phyloP scores from a whole-genome alignment of 2,113 vertebrate genomes.

The Jaculus jaculus region DNA sequence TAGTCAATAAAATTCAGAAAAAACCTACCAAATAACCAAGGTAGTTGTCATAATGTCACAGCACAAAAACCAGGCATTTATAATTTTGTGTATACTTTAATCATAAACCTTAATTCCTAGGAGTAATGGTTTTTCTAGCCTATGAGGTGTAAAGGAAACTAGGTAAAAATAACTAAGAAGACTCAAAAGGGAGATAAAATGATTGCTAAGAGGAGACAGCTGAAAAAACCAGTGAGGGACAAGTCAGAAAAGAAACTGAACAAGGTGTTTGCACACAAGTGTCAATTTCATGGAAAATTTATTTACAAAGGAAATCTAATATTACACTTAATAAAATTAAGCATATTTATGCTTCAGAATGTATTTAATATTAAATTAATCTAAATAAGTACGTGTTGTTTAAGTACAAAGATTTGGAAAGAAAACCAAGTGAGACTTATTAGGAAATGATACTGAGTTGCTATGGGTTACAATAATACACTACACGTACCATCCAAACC shows the following conservation, averaged over 20 bases:
- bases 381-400: conserved; percentile 22
- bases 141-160: background rate
- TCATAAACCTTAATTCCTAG: conserved; percentile 1
- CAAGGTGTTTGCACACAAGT: background rate
- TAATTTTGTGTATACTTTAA: conserved; percentile 25
- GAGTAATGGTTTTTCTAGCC: background rate
- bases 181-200: conserved; percentile 31
- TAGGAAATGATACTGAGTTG: conserved; percentile 41
- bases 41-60: background rate
- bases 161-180: background rate
- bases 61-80: background rate
- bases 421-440: conserved; percentile 31
- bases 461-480: background rate
- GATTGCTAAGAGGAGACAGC: background rate
- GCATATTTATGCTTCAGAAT: conserved; percentile 31
- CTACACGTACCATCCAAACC: conserved; percentile 94
- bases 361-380: conserved; percentile 40
- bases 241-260: conserved; percentile 28
- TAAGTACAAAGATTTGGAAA: conserved; percentile 38
- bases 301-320: conserved; percentile 27
- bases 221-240: background rate
- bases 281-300: conserved; percentile 42
- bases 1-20: conserved; percentile 8
- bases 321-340: conserved; percentile 34
- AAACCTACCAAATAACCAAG: conserved; percentile 6